Conservation (phyloP, 2,888 invertebrate genomes). For the Sarcophaga variegata region DNA sequence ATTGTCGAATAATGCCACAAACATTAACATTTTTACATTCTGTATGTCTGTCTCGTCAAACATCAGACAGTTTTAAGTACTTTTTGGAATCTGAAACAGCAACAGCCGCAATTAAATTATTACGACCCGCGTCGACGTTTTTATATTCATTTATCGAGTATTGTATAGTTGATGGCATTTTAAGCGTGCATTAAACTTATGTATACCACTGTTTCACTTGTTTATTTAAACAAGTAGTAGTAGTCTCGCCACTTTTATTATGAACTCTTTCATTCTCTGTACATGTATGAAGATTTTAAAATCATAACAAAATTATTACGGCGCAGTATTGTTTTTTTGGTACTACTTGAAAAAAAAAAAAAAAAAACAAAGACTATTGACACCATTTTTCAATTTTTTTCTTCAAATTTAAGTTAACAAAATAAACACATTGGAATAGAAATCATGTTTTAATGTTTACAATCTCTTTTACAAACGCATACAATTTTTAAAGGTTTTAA, state of each 20-base stretch:
- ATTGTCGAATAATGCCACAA: too few relatives aligned
- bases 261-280: not conserved
- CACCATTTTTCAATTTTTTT: constrained; percentile 17
- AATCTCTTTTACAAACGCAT: not conserved
- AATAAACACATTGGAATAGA: constrained; percentile 17
- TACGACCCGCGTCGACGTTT: not conserved
- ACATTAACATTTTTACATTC: not conserved
- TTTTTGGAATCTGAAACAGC: not conserved
- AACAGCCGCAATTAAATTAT: constrained; percentile 28
- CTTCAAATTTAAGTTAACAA: not conserved
- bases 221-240: constrained; percentile 5
- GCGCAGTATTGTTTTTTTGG: constrained; percentile 18
- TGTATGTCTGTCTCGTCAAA: constrained; percentile 27
- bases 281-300: constrained; percentile 10
- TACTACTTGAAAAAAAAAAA: too few relatives aligned
- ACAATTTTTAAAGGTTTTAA: too few relatives aligned
- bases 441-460: not conserved
- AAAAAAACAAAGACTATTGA: constrained; percentile 42
- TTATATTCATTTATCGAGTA: too few relatives aligned
- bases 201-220: constrained; percentile 31
- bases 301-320: constrained; percentile 36
- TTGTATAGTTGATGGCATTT: constrained; percentile 2
- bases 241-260: constrained; percentile 6
- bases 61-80: constrained; percentile 9
- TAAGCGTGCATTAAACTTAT: constrained; percentile 37